A percentile compares a stretch with the other conserved stretches of the same genome.
Evolutionary conservation across 2,113 vertebrate genomes (phyloP).

Genomic region (Todiramphus saurophagus): DNA sequence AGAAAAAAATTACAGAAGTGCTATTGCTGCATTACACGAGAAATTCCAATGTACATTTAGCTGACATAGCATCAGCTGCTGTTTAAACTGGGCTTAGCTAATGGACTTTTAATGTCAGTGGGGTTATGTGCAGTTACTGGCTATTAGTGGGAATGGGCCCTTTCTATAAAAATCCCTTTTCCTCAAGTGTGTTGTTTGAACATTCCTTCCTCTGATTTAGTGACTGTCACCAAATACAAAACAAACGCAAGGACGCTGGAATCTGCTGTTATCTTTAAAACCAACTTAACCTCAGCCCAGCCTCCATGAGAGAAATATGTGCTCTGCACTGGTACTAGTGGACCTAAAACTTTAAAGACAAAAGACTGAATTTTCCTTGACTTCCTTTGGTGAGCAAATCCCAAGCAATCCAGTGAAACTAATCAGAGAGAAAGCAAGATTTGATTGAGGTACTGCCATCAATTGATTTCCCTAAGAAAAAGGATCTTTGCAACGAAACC

Average conservation of each 20-base stretch:
- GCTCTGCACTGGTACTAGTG: constrained; percentile 23
- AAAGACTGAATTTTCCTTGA: not conserved
- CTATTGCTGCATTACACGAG: constrained; percentile 71
- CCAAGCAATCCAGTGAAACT: not conserved
- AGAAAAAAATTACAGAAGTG: constrained; percentile 73
- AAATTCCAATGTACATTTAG: constrained; percentile 78
- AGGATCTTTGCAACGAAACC: not conserved
- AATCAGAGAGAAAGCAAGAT: not conserved
- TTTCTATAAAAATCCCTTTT: constrained; percentile 80
- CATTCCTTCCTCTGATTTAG: constrained; percentile 82
- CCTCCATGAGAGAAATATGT: constrained; percentile 32
- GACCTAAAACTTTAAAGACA: constrained; percentile 33
- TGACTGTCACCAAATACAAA: constrained; percentile 81
- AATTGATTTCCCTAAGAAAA: not conserved
- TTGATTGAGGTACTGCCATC: not conserved
- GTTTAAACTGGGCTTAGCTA: constrained; percentile 88
- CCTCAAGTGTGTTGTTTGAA: constrained; percentile 81
- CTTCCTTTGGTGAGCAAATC: not conserved
- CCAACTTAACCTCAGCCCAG: constrained; percentile 65
- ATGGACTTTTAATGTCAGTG: constrained; percentile 88
- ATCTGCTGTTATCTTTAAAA: constrained; percentile 78
- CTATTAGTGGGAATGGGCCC: constrained; percentile 78
- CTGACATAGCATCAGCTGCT: constrained; percentile 85
- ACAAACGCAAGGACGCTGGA: constrained; percentile 74
- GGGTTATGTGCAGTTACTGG: constrained; percentile 79